Evolutionary conservation across 2,113 vertebrate genomes (phyloP).

Genomic region (Dissostichus mawsoni): DNA sequence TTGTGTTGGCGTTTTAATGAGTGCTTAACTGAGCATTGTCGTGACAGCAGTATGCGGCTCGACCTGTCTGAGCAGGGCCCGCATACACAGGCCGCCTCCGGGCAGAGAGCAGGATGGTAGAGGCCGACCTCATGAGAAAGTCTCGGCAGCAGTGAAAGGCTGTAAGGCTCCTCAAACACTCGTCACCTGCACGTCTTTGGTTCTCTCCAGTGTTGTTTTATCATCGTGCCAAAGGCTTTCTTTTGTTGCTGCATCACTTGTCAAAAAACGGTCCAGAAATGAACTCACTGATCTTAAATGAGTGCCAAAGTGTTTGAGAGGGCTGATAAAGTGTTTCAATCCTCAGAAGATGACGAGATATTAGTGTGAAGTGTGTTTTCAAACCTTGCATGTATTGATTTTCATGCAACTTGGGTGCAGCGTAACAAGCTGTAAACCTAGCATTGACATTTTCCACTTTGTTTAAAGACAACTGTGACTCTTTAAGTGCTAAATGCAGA

Average conservation of each 20-base stretch:
- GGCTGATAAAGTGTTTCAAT: too few relatives aligned
- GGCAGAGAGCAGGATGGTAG: constrained; percentile 41
- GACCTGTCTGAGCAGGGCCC: constrained; percentile 78
- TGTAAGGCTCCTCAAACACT: background rate
- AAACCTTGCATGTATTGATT: too few relatives aligned
- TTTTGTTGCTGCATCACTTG: too few relatives aligned
- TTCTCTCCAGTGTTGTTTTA: background rate
- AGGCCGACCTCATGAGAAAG: constrained; percentile 57
- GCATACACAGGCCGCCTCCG: constrained; percentile 37
- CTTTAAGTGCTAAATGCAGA: too few relatives aligned
- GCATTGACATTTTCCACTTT: too few relatives aligned
- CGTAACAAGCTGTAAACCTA: too few relatives aligned
- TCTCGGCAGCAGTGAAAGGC: constrained; percentile 9
- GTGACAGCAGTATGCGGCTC: constrained; percentile 68
- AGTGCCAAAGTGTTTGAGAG: too few relatives aligned
- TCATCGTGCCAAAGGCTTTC: background rate
- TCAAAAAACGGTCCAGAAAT: background rate
- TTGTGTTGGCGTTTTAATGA: constrained; percentile 35
- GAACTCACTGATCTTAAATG: background rate
- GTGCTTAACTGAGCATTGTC: constrained; percentile 33
- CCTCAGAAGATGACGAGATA: too few relatives aligned
- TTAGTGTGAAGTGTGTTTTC: too few relatives aligned
- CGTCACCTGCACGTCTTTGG: background rate
- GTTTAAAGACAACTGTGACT: too few relatives aligned
- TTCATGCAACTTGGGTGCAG: too few relatives aligned